Percentiles rank a stretch among this genome's conserved stretches.
Conservation (phyloP, 2,797 vertebrate species). For the Mycteria americana region DNA sequence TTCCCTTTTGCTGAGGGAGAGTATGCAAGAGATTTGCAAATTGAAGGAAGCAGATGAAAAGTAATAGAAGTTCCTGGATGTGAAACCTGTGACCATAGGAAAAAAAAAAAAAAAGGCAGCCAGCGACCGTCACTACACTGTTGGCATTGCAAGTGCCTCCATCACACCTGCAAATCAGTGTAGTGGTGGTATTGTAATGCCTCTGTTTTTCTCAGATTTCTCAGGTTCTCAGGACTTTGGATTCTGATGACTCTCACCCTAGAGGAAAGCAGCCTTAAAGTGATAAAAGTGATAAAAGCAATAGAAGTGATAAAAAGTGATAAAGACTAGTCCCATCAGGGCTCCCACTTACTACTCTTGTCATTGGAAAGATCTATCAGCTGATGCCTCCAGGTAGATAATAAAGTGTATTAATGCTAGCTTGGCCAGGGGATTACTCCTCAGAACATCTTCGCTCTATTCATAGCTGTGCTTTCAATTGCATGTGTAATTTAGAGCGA, state of each 20-base stretch:
- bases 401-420: background rate
- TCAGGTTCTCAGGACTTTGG: background rate
- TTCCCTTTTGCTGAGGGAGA: background rate
- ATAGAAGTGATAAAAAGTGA: background rate
- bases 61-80: background rate
- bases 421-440: background rate
- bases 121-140: background rate
- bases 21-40: background rate
- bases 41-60: background rate
- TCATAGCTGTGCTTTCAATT: background rate
- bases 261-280: background rate
- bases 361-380: background rate
- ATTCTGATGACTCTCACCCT: background rate
- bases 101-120: background rate
- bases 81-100: background rate
- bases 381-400: background rate
- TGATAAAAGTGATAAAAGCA: background rate
- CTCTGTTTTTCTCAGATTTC: background rate
- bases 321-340: background rate
- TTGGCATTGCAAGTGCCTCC: background rate
- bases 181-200: background rate
- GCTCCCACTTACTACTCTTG: background rate
- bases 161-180: background rate
- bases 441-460: background rate
- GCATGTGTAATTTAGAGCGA: background rate